Conservation (phyloP, 2,113 vertebrate species). For the Heterotilapia buettikoferi region DNA sequence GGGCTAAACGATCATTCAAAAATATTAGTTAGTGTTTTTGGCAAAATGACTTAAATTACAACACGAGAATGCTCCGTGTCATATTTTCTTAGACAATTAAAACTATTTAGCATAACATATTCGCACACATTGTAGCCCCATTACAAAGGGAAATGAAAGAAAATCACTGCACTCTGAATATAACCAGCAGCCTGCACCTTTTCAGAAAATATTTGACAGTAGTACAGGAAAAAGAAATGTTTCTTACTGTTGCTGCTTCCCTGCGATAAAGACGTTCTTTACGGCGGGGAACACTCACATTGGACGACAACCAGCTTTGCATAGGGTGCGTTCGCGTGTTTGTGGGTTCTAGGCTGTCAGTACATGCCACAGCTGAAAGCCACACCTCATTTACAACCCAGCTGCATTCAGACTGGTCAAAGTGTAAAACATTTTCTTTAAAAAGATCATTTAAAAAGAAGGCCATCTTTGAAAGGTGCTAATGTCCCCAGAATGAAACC, state of each 20-base stretch:
- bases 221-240: background rate
- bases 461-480: fast-evolving
- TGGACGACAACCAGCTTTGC: background rate
- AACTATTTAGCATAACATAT: background rate
- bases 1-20: background rate
- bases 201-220: background rate
- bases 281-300: fast-evolving
- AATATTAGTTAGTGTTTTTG: background rate
- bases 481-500: background rate
- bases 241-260: background rate
- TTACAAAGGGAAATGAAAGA: background rate
- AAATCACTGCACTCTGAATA: background rate
- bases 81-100: background rate
- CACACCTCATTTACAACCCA: background rate
- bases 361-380: background rate
- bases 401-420: background rate
- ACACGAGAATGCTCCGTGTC: background rate
- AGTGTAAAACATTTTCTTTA: background rate
- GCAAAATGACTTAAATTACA: background rate
- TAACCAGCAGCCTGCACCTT: background rate
- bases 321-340: background rate
- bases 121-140: background rate
- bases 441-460: background rate
- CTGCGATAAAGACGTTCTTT: background rate
- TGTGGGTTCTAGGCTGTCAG: background rate